Base-by-base conservation (phyloP, 2,797 vertebrate genomes). In the Coccyzus lansbergi region DNA sequence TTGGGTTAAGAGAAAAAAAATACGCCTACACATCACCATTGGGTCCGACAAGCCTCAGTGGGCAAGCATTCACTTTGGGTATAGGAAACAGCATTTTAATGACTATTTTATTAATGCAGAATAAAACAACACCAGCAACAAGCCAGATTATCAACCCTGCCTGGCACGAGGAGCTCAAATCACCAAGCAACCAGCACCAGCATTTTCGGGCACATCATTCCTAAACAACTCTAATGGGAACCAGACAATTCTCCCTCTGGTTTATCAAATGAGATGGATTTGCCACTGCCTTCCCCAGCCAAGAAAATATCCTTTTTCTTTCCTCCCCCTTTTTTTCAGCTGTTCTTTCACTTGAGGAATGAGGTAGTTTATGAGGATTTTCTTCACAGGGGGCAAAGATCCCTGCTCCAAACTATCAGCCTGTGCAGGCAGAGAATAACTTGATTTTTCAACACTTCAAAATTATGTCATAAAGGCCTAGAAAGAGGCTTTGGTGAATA, bases 361-460 rank as follows among this genome's bases (percentile, higher is more conserved):
- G 77, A 77, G 78, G 60, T 68, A 65, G 72, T 86, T 88, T 83
- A 86, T 26, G 59, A 86, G 83, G 58, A 79, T 83, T 92, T 94
- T 91, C 84, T 92, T 76, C 84, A 71, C 46, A 15, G 56, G 48
- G 38, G 53, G 17, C 10, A 34, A 72, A 0, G 31, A 62, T 20
- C 40, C 29, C 3, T 46, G 5, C 42, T 81, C 69, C 55, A 64
- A 79, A 76, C 65, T 71, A 63, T 86, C 81, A 76, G 59, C 44
- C 76, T 9, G 2, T n/a, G 87, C 42, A 71, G 72, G 81, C 77
- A 64, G 69, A 77, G 62, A 86, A 91, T 28, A 69, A 69, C 77
- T 52, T 92, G 92, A 88, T 94, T 91, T 92, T 92, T 94, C 87
- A 88, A 76, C 90, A 91, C 92, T 91, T 90, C 72, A 83, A 68